phyloP scores from a whole-genome alignment of 2,888 invertebrate species.

The Callinectes sapidus region DNA sequence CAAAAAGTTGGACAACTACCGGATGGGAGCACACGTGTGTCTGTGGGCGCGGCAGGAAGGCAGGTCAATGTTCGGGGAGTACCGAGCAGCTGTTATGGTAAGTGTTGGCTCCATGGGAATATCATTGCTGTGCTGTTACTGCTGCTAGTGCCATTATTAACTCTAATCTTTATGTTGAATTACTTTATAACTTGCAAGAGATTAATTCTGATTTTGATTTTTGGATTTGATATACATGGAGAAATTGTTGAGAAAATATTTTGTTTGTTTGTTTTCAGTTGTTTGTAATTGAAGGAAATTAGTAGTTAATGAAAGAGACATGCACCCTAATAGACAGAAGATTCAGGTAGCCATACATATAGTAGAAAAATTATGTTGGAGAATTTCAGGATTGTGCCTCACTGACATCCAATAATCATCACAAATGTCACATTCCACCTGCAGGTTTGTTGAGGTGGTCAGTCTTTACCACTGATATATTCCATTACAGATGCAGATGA shows the following conservation, averaged over 20 bases:
- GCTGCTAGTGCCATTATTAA: background rate
- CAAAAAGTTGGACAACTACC: slow-evolving; percentile 24
- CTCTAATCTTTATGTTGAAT: no score
- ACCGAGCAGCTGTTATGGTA: slow-evolving; percentile 66
- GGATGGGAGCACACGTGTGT: slow-evolving; percentile 63
- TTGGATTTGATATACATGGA: no score
- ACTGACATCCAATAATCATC: background rate
- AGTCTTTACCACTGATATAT: slow-evolving; percentile 17
- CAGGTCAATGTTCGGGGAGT: slow-evolving; percentile 57
- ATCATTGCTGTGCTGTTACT: background rate
- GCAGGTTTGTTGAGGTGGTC: background rate
- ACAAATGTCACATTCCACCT: background rate
- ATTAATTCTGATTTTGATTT: no score
- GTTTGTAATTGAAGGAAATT: no score
- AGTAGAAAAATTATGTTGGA: no score
- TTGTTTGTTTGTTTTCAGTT: no score
- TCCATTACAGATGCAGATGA: slow-evolving; percentile 78
- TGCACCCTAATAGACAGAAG: no score
- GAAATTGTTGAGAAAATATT: no score
- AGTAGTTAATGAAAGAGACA: no score
- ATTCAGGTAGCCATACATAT: no score
- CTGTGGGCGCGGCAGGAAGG: slow-evolving; percentile 65
- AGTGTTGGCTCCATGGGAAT: background rate
- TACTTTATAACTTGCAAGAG: no score
- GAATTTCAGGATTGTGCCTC: no score